A percentile compares a stretch with the other conserved stretches of the same genome.
Conservation (phyloP, 1,140 invertebrate genomes). For the Berghia stephanieae region DNA sequence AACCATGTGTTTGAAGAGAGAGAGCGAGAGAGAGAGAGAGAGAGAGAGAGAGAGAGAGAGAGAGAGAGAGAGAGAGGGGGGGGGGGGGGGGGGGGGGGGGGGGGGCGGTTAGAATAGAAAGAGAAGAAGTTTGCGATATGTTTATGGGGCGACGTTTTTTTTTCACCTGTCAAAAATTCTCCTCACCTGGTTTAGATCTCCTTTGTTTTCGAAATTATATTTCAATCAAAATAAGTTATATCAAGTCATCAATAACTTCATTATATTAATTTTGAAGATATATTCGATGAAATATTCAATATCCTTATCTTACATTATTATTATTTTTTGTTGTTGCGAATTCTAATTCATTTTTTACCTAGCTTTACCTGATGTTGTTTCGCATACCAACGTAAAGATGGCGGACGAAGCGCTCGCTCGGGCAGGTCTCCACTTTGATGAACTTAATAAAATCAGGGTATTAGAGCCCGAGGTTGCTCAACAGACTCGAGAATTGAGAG, state of each 20-base stretch:
- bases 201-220: not conserved
- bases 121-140: not conserved
- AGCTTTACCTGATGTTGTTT: too few relatives aligned
- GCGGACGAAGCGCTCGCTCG: slow-evolving; percentile 80
- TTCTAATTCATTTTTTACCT: not conserved
- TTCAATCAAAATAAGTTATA: not conserved
- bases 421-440: slow-evolving; percentile 84
- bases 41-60: not conserved
- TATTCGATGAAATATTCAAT: not conserved
- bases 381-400: slow-evolving; percentile 62
- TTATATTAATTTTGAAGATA: not conserved
- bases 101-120: not conserved
- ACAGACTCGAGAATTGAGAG: slow-evolving; percentile 81
- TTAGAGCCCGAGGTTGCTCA: slow-evolving; percentile 80
- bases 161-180: not conserved
- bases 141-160: not conserved
- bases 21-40: not conserved
- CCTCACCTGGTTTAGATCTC: not conserved
- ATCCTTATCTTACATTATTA: not conserved
- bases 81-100: not conserved
- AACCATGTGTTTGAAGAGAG: not conserved
- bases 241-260: not conserved
- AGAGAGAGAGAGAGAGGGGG: not conserved
- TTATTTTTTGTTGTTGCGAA: not conserved
- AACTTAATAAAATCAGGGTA: slow-evolving; percentile 85